A percentile compares a stretch with the other conserved stretches of the same genome.
These are phyloP conservation scores for Malachius bipustulatus DNA, from an alignment of 2,888 invertebrate species.

Conservation along the genomic window DNA sequence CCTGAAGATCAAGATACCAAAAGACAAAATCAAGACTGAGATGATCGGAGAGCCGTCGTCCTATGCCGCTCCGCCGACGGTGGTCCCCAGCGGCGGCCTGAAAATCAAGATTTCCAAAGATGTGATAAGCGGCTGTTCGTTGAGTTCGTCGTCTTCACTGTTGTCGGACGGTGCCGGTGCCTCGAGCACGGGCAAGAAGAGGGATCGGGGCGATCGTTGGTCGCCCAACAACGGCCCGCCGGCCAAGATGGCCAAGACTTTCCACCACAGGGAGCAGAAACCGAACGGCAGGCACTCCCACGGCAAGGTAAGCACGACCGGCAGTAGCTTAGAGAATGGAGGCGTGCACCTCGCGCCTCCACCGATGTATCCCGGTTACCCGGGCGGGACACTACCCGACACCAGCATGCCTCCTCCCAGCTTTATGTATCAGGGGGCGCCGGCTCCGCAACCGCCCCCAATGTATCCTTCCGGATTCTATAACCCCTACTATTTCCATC, in stretches of 20 bases:
- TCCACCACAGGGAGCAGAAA: slow-evolving; percentile 27
- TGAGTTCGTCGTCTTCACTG: slow-evolving; percentile 13
- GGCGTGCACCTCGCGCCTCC: slow-evolving; percentile 7
- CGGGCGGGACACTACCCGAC: slow-evolving; percentile 21
- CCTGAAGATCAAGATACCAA: slow-evolving; percentile 72
- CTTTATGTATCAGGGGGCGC: slow-evolving; percentile 22
- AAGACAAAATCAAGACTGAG: slow-evolving; percentile 54
- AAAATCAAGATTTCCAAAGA: slow-evolving; percentile 77
- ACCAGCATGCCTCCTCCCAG: slow-evolving; percentile 26
- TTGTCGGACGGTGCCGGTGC: slow-evolving; percentile 10
- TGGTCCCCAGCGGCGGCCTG: slow-evolving; percentile 42
- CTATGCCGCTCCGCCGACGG: slow-evolving; percentile 17
- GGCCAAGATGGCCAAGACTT: slow-evolving; percentile 27
- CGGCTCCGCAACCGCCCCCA: slow-evolving; percentile 20
- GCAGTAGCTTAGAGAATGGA: slow-evolving; percentile 1
- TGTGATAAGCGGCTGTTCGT: slow-evolving; percentile 39
- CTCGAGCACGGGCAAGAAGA: slow-evolving; percentile 28
- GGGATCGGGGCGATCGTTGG: slow-evolving; percentile 31
- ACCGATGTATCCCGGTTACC: slow-evolving; percentile 16
- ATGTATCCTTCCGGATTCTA: slow-evolving; percentile 11
- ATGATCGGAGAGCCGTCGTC: slow-evolving; percentile 32
- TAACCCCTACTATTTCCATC: slow-evolving; percentile 5
- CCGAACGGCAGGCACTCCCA: slow-evolving; percentile 34
- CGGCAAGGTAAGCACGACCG: slow-evolving; percentile 32
- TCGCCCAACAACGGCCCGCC: slow-evolving; percentile 30